These are phyloP conservation scores for Dryadula phaetusa DNA, from an alignment of 2,888 invertebrate genomes.

Conservation along the genomic window DNA sequence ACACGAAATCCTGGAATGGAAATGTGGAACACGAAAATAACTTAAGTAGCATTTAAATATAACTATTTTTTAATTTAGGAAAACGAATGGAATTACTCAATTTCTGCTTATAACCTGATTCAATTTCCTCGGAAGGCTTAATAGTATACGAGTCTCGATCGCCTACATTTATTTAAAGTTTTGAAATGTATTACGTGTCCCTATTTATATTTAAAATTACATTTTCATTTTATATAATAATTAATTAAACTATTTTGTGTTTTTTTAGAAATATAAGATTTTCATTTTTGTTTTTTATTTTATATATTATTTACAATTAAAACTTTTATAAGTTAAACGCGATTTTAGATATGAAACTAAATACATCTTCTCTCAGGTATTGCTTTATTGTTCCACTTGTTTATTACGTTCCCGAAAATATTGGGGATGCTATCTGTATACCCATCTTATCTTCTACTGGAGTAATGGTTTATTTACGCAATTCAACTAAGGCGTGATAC, in stretches of 20 bases:
- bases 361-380: too few species aligned
- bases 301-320: too few species aligned
- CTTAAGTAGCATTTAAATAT: neutral
- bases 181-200: neutral
- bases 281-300: too few species aligned
- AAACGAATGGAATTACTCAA: constrained; percentile 51
- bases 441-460: too few species aligned
- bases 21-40: too few species aligned
- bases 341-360: neutral
- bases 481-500: neutral
- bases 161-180: constrained; percentile 6
- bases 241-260: too few species aligned
- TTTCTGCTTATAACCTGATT: constrained; percentile 58
- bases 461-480: neutral
- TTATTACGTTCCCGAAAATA: neutral
- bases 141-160: constrained; percentile 20
- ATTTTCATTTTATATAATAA: too few species aligned
- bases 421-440: neutral
- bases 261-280: too few species aligned
- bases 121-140: constrained; percentile 53
- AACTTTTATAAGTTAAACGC: neutral
- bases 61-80: constrained; percentile 1
- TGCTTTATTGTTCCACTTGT: too few species aligned
- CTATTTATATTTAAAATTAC: constrained; percentile 3
- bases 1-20: neutral